A percentile compares a stretch with the other conserved stretches of the same genome.
phyloP scores from a whole-genome alignment of 2,888 invertebrate genomes.

The Tipula unca region DNA sequence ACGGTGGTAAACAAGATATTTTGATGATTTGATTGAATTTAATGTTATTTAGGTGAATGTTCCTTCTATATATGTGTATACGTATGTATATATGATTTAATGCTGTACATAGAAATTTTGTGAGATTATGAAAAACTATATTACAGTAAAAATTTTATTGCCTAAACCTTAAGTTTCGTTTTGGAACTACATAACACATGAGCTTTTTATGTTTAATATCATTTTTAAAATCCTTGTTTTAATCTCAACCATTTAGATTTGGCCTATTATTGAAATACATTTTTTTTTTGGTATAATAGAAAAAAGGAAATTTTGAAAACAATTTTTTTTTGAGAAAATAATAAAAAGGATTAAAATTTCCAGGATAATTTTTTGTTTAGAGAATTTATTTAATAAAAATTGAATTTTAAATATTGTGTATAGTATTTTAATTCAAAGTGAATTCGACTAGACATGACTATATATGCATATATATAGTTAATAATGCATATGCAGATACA shows the following conservation, averaged over 20 bases:
- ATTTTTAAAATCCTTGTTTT: neutral
- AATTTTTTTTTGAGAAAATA: neutral
- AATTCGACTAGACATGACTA: neutral
- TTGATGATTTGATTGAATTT: conserved; percentile 14
- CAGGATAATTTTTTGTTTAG: neutral
- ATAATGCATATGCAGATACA: neutral
- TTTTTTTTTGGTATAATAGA: neutral
- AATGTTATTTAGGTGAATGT: neutral
- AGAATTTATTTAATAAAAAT: neutral
- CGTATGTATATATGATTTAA: neutral
- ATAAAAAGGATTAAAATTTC: neutral
- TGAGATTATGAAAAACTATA: neutral
- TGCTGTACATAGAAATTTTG: too few species aligned
- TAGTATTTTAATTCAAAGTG: neutral
- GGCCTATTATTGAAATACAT: neutral
- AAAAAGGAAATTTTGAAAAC: neutral
- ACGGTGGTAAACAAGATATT: neutral
- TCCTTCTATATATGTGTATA: neutral
- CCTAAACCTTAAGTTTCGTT: neutral
- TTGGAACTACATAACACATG: neutral
- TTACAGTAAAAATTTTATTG: neutral
- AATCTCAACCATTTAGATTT: neutral
- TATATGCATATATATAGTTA: neutral
- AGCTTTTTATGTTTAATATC: neutral
- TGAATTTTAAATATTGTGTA: neutral